A percentile compares a stretch with the other conserved stretches of the same genome.
phyloP scores from a whole-genome alignment of 1,140 invertebrate genomes.

The Elymnias hypermnestra region DNA sequence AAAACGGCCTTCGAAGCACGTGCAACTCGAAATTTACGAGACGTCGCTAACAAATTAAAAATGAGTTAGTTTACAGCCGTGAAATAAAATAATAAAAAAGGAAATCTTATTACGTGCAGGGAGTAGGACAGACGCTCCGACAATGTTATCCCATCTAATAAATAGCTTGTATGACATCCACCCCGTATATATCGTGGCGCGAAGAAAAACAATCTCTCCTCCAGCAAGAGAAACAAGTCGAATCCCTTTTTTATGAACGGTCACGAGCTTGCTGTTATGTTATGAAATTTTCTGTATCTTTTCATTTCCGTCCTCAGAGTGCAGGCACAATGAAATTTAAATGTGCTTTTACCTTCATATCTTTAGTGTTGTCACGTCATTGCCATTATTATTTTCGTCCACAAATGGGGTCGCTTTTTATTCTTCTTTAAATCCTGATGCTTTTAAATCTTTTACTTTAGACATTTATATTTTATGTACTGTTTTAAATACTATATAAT shows the following conservation, averaged over 20 bases:
- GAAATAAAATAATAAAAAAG: slow-evolving; percentile 36
- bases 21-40: slow-evolving; percentile 55
- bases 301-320: slow-evolving; percentile 36
- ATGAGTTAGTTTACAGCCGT: slow-evolving; percentile 51
- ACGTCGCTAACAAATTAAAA: slow-evolving; percentile 62
- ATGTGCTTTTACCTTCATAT: slow-evolving; percentile 22
- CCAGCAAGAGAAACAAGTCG: slow-evolving; percentile 52
- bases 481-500: no score
- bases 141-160: slow-evolving; percentile 71
- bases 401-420: neutral
- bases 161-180: slow-evolving; percentile 64
- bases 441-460: neutral
- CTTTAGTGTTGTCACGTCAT: slow-evolving; percentile 10
- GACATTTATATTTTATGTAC: slow-evolving; percentile 2
- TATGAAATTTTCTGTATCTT: slow-evolving; percentile 50
- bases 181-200: slow-evolving; percentile 47
- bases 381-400: slow-evolving; percentile 6
- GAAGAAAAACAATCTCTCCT: slow-evolving; percentile 66
- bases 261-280: slow-evolving; percentile 46
- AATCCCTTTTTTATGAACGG: slow-evolving; percentile 63
- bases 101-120: slow-evolving; percentile 58
- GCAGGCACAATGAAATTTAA: slow-evolving; percentile 37
- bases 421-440: neutral
- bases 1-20: slow-evolving; percentile 25
- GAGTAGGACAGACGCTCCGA: slow-evolving; percentile 41